Evolutionary conservation across 2,888 invertebrate genomes (phyloP).

Genomic region (Choreutis nemorana): DNA sequence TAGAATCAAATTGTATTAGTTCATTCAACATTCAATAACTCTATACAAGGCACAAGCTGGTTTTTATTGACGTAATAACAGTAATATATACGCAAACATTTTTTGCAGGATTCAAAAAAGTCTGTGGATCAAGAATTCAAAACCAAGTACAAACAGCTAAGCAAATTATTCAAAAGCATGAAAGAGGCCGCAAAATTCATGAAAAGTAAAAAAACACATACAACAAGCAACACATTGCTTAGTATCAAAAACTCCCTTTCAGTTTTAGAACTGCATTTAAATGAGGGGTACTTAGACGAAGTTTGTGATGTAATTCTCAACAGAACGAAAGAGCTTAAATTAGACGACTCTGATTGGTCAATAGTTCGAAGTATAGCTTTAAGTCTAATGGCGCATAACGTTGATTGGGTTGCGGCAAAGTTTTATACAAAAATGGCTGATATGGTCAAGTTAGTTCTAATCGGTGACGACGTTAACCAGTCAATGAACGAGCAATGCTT

Average conservation of each 20-base stretch:
- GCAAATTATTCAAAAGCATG: slow-evolving; percentile 39
- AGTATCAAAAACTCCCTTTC: slow-evolving; percentile 62
- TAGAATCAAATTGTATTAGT: too few relatives aligned
- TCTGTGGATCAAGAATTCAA: slow-evolving; percentile 44
- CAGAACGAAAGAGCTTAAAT: slow-evolving; percentile 32
- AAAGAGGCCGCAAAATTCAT: slow-evolving; percentile 39
- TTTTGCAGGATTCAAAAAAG: slow-evolving; percentile 34
- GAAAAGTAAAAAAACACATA: slow-evolving; percentile 29
- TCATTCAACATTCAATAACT: too few relatives aligned
- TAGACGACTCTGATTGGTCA: slow-evolving; percentile 38
- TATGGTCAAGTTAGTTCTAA: slow-evolving; percentile 60
- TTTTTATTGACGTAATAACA: too few relatives aligned
- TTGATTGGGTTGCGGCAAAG: slow-evolving; percentile 56
- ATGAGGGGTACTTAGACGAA: slow-evolving; percentile 55
- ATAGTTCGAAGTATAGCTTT: slow-evolving; percentile 48
- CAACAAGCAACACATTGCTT: slow-evolving; percentile 36
- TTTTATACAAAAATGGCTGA: slow-evolving; percentile 64
- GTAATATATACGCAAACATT: too few relatives aligned
- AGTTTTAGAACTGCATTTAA: slow-evolving; percentile 67
- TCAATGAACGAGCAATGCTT: slow-evolving; percentile 52
- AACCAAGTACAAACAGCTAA: slow-evolving; percentile 41
- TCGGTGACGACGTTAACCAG: slow-evolving; percentile 49
- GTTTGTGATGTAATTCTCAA: slow-evolving; percentile 39
- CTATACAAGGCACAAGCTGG: too few relatives aligned
- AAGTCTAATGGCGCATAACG: slow-evolving; percentile 63